phyloP scores from a whole-genome alignment of 2,888 invertebrate species.

The Plemyria rubiginata region DNA sequence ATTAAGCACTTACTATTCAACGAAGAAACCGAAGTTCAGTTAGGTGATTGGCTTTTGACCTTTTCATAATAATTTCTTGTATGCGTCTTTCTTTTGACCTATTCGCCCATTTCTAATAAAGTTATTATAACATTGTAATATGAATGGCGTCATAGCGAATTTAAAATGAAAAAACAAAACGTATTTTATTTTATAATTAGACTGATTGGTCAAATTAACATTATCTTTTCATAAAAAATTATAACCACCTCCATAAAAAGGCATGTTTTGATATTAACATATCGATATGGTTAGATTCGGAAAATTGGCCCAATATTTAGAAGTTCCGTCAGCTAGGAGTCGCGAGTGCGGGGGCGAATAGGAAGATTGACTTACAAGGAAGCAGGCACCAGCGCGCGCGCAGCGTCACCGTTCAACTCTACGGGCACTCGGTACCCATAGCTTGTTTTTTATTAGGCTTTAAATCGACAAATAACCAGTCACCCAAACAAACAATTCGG shows the following conservation, averaged over 20 bases:
- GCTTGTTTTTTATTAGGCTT: slow-evolving; percentile 61
- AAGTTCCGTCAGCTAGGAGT: slow-evolving; percentile 62
- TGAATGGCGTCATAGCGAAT: slow-evolving; percentile 15
- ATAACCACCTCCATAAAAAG: slow-evolving; percentile 38
- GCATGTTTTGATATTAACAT: slow-evolving; percentile 59
- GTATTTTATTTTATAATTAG: slow-evolving; percentile 4
- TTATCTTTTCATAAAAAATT: slow-evolving; percentile 43
- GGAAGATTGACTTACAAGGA: slow-evolving; percentile 79
- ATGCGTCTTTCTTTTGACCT: slow-evolving; percentile 8
- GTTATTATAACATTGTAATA: not conserved
- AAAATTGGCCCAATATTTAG: slow-evolving; percentile 58
- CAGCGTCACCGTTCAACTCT: slow-evolving; percentile 74
- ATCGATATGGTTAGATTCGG: slow-evolving; percentile 60
- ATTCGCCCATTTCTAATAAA: slow-evolving; percentile 8
- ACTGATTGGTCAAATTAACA: slow-evolving; percentile 32
- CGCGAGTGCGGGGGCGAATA: slow-evolving; percentile 76
- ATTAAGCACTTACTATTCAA: slow-evolving; percentile 30
- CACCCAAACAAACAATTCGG: slow-evolving; percentile 45
- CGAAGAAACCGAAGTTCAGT: slow-evolving; percentile 26
- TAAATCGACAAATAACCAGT: slow-evolving; percentile 59
- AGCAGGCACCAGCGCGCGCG: slow-evolving; percentile 54
- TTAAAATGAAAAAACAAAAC: slow-evolving; percentile 8
- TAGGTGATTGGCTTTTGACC: slow-evolving; percentile 31
- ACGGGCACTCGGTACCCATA: slow-evolving; percentile 43
- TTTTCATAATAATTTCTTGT: slow-evolving; percentile 23